Evolutionary conservation across 2,113 vertebrate species (phyloP), one percentile per base, ranked within the genome.

Genomic region (Sylvilagus bachmani): DNA sequence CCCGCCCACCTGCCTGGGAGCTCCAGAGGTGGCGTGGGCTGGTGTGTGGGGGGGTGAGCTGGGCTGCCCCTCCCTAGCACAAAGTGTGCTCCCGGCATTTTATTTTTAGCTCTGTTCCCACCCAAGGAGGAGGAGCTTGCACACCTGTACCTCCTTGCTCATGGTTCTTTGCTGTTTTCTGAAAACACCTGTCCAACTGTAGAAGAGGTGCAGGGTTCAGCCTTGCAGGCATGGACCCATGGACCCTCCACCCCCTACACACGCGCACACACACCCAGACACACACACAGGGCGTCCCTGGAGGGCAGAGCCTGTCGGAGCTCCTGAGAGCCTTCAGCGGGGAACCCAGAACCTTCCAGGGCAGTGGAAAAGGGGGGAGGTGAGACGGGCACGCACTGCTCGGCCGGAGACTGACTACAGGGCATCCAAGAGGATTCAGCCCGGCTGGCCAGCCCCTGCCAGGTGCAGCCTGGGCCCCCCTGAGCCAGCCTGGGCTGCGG

Each of bases 401-500:
- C n/a, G 29, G 38, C n/a, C 49, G 71, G 77, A 49, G 2, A 44
- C 62, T 29, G 0, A 14, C 53, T 2, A 33, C 10, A 81, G 91
- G 29, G 13, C n/a, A 27, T 31, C 4, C 11, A 6, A 10, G 55
- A 25, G 24, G 75, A 62, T 27, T 13, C 64, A n/a, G 75, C 58
- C 70, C 12, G 67, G 4, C 25, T 81, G 16, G 51, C 8, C 38
- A 0, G 19, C 3, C 3, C 21, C 0, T 0, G 11, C 11, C 0
- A 27, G 0, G 27, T 75, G 36, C 44, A 13, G 53, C 19, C 5
- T 24, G n/a, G 27, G 66, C 22, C n/a, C 80, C 44, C 27, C 7
- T 0, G 27, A 61, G 0, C 0, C 24, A 2, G 24, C 0, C 4
- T 24, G 82, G 66, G 27, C 6, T 0, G 29, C 10, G n/a, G 61